Conservation (phyloP, 2,797 vertebrate species). For the Manis crassicaudata region DNA sequence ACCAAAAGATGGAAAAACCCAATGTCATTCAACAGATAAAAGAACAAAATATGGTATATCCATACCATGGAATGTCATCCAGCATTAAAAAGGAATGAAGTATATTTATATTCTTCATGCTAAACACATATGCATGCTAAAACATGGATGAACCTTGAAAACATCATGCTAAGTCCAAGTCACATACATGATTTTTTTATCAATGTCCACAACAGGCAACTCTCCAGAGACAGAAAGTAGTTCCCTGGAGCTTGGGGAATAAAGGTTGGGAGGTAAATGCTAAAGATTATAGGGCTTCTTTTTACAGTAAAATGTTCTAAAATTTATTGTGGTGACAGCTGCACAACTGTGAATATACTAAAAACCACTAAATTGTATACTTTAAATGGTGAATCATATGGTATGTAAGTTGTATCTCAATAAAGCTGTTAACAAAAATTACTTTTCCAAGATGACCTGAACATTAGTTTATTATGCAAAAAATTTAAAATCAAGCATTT, state of each 20-base stretch:
- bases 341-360: background rate
- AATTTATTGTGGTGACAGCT: background rate
- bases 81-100: background rate
- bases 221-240: background rate
- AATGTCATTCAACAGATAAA: background rate
- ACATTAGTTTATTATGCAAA: background rate
- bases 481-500: conserved; percentile 1
- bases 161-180: background rate
- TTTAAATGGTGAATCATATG: background rate
- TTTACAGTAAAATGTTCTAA: background rate
- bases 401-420: background rate
- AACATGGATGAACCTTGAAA: background rate
- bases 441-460: background rate
- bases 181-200: background rate
- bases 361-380: background rate
- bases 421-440: background rate
- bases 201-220: background rate
- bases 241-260: background rate
- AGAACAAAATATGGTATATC: background rate
- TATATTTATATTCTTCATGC: background rate
- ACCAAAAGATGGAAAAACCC: background rate
- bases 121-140: background rate
- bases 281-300: background rate
- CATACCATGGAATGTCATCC: background rate
- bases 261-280: background rate